These are phyloP conservation scores for Grammomys surdaster DNA, from an alignment of 2,113 vertebrate genomes.

Conservation along the genomic window DNA sequence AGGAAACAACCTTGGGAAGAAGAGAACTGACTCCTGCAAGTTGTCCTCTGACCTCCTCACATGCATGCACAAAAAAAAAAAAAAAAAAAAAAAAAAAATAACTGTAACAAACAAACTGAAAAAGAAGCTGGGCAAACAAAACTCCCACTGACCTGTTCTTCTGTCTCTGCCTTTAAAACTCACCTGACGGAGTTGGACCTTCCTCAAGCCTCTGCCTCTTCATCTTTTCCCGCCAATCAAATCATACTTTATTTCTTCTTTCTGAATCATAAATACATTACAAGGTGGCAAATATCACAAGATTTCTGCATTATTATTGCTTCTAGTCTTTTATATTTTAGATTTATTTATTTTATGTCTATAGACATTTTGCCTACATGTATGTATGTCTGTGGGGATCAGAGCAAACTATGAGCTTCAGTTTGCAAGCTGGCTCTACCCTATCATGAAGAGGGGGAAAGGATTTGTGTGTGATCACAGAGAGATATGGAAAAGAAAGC, in stretches of 20 bases:
- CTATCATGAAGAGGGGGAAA: not conserved
- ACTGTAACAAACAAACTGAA: not conserved
- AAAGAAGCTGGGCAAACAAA: not conserved
- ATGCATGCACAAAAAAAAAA: not conserved
- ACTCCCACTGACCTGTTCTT: too few species aligned
- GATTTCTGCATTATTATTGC: not conserved
- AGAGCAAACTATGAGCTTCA: not conserved
- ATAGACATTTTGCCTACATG: not conserved
- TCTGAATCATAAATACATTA: not conserved
- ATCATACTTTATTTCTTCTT: conserved; percentile 40
- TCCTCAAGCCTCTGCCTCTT: not conserved
- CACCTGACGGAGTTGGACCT: not conserved
- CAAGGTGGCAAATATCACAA: not conserved
- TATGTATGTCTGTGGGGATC: not conserved
- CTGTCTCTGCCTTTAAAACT: not conserved
- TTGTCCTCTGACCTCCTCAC: not conserved
- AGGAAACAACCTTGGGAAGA: not conserved
- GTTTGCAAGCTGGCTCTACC: not conserved
- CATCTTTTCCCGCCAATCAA: not conserved
- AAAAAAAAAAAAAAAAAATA: not conserved
- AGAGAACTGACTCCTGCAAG: not conserved
- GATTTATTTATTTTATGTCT: not conserved
- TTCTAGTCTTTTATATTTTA: not conserved
- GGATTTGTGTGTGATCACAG: not conserved
- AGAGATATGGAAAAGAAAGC: not conserved